Conservation (phyloP, 2,113 vertebrate genomes). For the Lethenteron camtschaticum region DNA sequence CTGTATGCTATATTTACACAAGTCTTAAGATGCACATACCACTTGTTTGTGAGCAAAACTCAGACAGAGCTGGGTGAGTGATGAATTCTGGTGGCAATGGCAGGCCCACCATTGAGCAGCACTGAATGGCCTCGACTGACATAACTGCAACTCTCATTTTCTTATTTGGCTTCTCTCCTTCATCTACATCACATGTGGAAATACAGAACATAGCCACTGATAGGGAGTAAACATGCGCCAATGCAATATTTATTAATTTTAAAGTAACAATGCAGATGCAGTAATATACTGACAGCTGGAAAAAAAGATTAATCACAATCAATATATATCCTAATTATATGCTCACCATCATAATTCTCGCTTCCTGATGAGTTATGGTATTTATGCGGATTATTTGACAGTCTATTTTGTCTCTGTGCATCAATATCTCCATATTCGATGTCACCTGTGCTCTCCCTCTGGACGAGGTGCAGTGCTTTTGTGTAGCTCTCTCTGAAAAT, state of each 20-base stretch:
- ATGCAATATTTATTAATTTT: background rate
- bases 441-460: background rate
- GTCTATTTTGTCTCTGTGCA: conserved; percentile 1
- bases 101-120: background rate
- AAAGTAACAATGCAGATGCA: background rate
- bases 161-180: background rate
- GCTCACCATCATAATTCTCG: conserved; percentile 1
- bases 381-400: background rate
- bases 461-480: conserved; percentile 1
- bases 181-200: conserved; percentile 6
- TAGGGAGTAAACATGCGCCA: background rate
- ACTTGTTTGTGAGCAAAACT: conserved; percentile 4
- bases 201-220: background rate
- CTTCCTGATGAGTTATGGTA: conserved; percentile 4
- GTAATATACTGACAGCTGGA: background rate
- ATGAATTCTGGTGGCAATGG: background rate
- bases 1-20: background rate
- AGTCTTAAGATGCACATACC: conserved; percentile 1
- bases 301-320: background rate
- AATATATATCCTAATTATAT: background rate
- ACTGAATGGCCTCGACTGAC: background rate
- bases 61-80: background rate
- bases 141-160: background rate
- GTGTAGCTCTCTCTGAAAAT: background rate
- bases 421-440: background rate